A percentile compares a stretch with the other conserved stretches of the same genome.
These are phyloP conservation scores for Polylopha cassiicola DNA, from an alignment of 2,888 invertebrate genomes.

Conservation along the genomic window DNA sequence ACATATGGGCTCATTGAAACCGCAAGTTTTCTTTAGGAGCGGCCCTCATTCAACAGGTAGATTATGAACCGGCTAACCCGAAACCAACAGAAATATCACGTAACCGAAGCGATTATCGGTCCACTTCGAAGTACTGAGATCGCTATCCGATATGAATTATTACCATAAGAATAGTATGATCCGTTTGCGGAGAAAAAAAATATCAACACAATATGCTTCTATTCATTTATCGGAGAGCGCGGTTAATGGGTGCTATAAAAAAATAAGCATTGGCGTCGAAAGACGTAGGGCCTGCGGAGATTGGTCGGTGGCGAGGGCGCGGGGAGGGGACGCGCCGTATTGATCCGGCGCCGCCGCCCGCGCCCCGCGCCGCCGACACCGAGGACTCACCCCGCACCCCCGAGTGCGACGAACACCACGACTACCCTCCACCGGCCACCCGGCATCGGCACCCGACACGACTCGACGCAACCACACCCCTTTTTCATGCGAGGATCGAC, in stretches of 20 bases:
- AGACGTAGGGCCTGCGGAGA: constrained; percentile 73
- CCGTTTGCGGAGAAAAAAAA: constrained; percentile 35
- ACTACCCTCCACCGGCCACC: constrained; percentile 43
- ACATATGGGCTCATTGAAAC: too few species aligned
- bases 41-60: constrained; percentile 15
- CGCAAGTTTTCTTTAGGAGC: too few species aligned
- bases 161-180: constrained; percentile 30
- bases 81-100: constrained; percentile 4
- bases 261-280: constrained; percentile 74
- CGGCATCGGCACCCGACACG: too few species aligned
- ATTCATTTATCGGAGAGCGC: constrained; percentile 70
- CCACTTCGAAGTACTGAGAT: constrained; percentile 23
- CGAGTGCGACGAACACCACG: constrained; percentile 45
- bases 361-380: constrained; percentile 54
- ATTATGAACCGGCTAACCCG: constrained; percentile 4
- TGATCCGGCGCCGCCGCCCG: constrained; percentile 52
- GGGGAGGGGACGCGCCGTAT: constrained; percentile 59
- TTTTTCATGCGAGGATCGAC: constrained; percentile 62
- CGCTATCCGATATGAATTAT: constrained; percentile 34
- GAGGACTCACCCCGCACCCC: constrained; percentile 59
- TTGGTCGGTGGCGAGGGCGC: constrained; percentile 58
- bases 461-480: constrained; percentile 71
- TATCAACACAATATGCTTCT: constrained; percentile 59
- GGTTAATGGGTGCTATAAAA: constrained; percentile 71
- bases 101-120: constrained; percentile 10